phyloP scores from a whole-genome alignment of 2,888 invertebrate species.

The Meteorus colon region DNA sequence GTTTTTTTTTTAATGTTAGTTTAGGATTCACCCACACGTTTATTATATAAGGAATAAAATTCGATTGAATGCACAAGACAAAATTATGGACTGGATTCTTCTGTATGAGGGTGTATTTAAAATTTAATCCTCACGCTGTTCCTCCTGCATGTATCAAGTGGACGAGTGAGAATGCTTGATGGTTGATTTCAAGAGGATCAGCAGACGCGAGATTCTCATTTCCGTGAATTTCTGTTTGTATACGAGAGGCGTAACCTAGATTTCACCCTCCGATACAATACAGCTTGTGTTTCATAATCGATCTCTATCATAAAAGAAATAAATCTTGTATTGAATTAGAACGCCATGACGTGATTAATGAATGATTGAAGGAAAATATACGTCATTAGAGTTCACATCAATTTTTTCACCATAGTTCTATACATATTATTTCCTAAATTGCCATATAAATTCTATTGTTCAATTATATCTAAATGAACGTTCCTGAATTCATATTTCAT shows the following conservation, averaged over 20 bases:
- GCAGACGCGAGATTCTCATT: background rate
- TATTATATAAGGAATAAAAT: conserved; percentile 10
- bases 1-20: conserved; percentile 13
- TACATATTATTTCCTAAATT: too few species aligned
- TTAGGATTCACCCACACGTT: conserved; percentile 30
- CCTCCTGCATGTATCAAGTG: background rate
- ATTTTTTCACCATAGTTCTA: too few species aligned
- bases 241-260: conserved; percentile 16
- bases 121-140: background rate
- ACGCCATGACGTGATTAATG: background rate
- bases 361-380: background rate
- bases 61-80: conserved; percentile 12
- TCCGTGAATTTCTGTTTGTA: background rate
- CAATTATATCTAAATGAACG: too few species aligned
- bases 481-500: too few species aligned
- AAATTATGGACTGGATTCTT: background rate
- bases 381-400: too few species aligned
- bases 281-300: conserved; percentile 10
- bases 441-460: too few species aligned
- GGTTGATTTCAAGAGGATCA: background rate
- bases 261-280: conserved; percentile 26
- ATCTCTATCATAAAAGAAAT: conserved; percentile 4
- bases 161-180: background rate
- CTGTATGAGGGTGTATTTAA: background rate
- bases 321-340: background rate